Base-by-base conservation (phyloP, 2,888 invertebrate genomes). In the Quadriops clusia region DNA sequence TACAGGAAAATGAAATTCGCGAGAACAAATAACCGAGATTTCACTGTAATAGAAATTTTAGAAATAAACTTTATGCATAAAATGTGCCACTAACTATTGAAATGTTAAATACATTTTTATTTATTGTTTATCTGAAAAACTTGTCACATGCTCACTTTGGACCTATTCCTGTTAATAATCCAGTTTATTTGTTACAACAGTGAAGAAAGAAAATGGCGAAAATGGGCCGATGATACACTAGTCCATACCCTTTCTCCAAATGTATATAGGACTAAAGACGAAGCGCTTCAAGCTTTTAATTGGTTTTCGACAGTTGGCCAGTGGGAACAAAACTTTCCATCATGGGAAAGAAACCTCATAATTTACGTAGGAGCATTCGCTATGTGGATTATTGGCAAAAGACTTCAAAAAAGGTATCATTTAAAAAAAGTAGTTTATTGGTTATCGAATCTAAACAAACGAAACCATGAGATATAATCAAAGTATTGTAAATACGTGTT, bases 221-320 rank as follows among this genome's bases (percentile, higher is more conserved):
- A 79, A 51, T 98, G 98, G 98, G 84, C 83, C 0, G 98, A 98
- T 56, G 71, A 75, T 27, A 77, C 80, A 21, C 68, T 95, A 2
- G 93, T 98, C 0, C 97, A 95, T 55, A 77, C 80, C 1, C 65
- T 98, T 17, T 95, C 97, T 0, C 98, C 98, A 0, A 98, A 98
- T 60, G 91, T 95, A 16, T 98, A 98, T 54, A 74, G 94, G 34
- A 86, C 86, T 0, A 60, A 72, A 1, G 61, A 65, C 1, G 97
- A 98, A 63, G 75, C 97, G 0, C 58, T 90, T 12, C 80, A 90
- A 54, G 85, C 97, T 0, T 97, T 98, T 60, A 74, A 77, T 42
- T 91, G 93, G 83, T 97, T 97, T 61, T 86, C 91, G 3, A 67
- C 84, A 45, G 83, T 80, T 6, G 97, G 95, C 0, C 80, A 85